Evolutionary conservation across 2,797 vertebrate species (phyloP).

Genomic region (Rhinophrynus dorsalis): DNA sequence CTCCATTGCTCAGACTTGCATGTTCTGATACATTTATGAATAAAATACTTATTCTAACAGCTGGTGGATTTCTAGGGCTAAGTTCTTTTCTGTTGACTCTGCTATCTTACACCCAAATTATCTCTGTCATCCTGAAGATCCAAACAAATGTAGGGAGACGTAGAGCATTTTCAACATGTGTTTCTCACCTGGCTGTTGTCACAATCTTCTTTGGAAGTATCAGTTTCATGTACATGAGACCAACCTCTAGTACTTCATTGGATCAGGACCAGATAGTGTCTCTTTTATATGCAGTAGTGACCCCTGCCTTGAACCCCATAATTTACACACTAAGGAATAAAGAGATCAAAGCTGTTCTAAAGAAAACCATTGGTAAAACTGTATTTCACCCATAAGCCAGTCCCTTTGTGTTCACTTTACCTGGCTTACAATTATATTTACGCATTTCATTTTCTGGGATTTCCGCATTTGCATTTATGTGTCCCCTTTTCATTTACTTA

Average conservation of each 20-base stretch:
- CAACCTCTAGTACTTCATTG: constrained; percentile 17
- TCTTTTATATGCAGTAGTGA: constrained; percentile 33
- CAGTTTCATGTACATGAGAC: constrained; percentile 42
- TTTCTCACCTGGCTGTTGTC: constrained; percentile 24
- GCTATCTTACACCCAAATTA: constrained; percentile 27
- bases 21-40: constrained; percentile 39
- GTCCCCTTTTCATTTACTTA: too few relatives aligned
- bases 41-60: constrained; percentile 29
- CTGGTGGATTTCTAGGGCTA: constrained; percentile 24
- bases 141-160: constrained; percentile 5
- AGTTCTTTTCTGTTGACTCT: constrained; percentile 18
- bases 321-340: constrained; percentile 40
- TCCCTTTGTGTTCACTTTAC: too few relatives aligned
- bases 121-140: constrained; percentile 34
- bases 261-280: constrained; percentile 28
- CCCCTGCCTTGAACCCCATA: constrained; percentile 36
- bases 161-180: constrained; percentile 37
- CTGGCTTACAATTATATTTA: too few relatives aligned
- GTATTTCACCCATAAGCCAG: not conserved
- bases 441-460: too few relatives aligned
- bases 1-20: constrained; percentile 28
- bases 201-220: constrained; percentile 34
- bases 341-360: constrained; percentile 22
- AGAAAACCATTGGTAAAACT: constrained; percentile 22
- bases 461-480: too few relatives aligned